These are phyloP conservation scores for Crematogaster levior DNA, from an alignment of 2,888 invertebrate genomes.

Conservation along the genomic window DNA sequence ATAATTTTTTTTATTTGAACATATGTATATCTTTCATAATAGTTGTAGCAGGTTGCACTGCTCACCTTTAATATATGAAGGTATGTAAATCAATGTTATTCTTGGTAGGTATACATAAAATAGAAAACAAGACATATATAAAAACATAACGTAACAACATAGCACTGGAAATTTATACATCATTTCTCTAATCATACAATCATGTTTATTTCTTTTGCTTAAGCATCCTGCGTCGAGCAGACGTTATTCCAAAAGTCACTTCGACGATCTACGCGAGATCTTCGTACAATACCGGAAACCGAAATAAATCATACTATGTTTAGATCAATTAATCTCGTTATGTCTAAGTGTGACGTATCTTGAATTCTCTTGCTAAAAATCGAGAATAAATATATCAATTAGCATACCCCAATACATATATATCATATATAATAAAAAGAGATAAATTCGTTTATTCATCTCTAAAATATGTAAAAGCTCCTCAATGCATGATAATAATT, in stretches of 20 bases:
- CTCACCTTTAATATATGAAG: neutral
- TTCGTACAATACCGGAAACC: neutral
- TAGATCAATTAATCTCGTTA: slow-evolving; percentile 1
- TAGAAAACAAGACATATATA: neutral
- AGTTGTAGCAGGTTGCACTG: neutral
- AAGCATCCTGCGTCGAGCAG: neutral
- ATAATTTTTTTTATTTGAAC: neutral
- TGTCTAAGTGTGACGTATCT: neutral
- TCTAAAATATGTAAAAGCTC: neutral
- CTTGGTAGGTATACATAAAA: neutral
- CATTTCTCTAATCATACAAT: neutral
- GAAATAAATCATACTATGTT: slow-evolving; percentile 6
- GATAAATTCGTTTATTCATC: neutral
- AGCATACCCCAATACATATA: neutral
- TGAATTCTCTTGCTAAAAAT: neutral
- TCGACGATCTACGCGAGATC: neutral
- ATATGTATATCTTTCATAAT: neutral
- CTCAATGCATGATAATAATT: neutral
- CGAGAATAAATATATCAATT: neutral
- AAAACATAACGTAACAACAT: too few relatives aligned
- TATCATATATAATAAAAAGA: too few relatives aligned
- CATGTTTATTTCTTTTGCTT: neutral
- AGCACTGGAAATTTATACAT: neutral
- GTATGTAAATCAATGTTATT: neutral
- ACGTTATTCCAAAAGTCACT: neutral